Evolutionary conservation across 2,113 vertebrate species (phyloP), one percentile per base, ranked within the genome.

Genomic region (Sylvia atricapilla): DNA sequence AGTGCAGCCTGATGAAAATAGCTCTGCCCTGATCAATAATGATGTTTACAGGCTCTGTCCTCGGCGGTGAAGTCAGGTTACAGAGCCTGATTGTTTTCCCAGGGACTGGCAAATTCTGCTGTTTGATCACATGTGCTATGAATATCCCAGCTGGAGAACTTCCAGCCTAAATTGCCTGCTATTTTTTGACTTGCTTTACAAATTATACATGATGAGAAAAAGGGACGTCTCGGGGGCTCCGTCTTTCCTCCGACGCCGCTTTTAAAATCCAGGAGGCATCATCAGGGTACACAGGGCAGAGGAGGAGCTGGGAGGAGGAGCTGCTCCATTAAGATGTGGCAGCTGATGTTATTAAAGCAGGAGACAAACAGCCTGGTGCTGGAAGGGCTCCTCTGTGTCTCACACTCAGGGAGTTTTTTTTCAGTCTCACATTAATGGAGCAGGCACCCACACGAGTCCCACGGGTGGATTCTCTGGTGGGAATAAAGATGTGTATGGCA

Each of bases 101-200:
- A 86, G 63, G 47, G 82, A 52, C 84, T 90, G 79, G 92, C 76
- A 94, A 94, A 87, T 91, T 95, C 80, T 72, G 58, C 72, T 92
- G 44, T 94, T 92, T 88, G 79, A 63, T 95, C 88, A 90, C 72
- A 77, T 63, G 63, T 63, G 44, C 87, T 77, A 5, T 59, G 90
- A 81, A 60, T 78, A 91, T 11, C 85, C 49, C 14, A 85, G 82
- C 58, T 85, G 81, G 89, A 62, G 2, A 76, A 85, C 82, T 77
- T 84, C 94, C 82, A 80, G 82, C 15, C 85, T 85, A 49, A 83
- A 93, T 62, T 68, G 47, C 87, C 69, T 73, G 70, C 84, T 79
- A 21, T 83, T 91, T 84, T 95, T 69, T 68, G 28, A 62, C 67
- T 23, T 9, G 55, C 82, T 85, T 85, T 83, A 55, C 89, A 94